Base-by-base conservation (phyloP, 2,888 invertebrate species). In the Mesorhabditis spiculigera region DNA sequence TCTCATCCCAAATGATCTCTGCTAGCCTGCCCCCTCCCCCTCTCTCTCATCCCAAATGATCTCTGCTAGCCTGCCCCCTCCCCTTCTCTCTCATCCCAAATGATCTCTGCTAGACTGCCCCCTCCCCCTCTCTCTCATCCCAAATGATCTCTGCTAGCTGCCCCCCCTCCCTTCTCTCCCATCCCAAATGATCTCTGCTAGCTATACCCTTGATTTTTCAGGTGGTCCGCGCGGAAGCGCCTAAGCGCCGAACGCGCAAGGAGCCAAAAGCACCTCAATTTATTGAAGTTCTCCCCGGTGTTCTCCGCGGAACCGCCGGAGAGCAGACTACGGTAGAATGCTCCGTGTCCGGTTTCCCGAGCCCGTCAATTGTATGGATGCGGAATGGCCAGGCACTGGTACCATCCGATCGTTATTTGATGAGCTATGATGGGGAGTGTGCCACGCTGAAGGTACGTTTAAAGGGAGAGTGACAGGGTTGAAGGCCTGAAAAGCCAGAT, bases 351-450 rank as follows among this genome's bases (percentile, higher is more conserved):
- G 85, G 79, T 63, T 77, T 81, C 68, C 85, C 85, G 41, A 71
- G 77, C 13, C 85, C 85, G 10, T 68, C 76, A 64, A 80, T 85
- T 68, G 70, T 70, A 43, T 85, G 85, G 85, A 71, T 74, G 45
- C 75, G 81, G 28, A 85, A 85, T 71, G 80, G 79, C 41, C 70
- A 72, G 45, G 68, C 80, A 5, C 75, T 85, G 10, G 71, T 79
- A 58, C 82, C 84, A 62, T 79, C 80, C 70, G 69, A 79, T 68
- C 78, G 79, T 13, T 76, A 74, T 73, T 69, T 73, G 65, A 82
- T 86, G 76, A 78, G 77, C 43, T 86, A 81, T 70, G 86, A 86
- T 71, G 86, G 86, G 69, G 86, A 86, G 74, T 81, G 80, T 67
- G 82, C 84, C 42, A 79, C 85, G 42, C 75, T 86, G 65, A 80